A percentile compares a stretch with the other conserved stretches of the same genome.
Evolutionary conservation across 1,140 invertebrate genomes (phyloP).

Genomic region (Microplitis mediator): DNA sequence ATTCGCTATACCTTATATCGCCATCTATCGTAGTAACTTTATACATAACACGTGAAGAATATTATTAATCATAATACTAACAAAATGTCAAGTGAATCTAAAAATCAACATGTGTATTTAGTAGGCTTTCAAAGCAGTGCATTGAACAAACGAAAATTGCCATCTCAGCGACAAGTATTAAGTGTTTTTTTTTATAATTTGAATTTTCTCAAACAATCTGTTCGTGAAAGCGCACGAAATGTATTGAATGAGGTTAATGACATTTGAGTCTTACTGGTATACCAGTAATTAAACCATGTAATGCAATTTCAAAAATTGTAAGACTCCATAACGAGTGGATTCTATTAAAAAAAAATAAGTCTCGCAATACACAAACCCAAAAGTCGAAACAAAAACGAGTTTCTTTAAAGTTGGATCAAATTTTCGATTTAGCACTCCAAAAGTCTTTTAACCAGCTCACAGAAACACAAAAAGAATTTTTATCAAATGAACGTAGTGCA

Average conservation of each 20-base stretch:
- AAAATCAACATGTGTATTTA: too few relatives aligned
- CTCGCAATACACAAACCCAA: too few relatives aligned
- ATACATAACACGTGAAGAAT: too few relatives aligned
- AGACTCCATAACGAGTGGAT: too few relatives aligned
- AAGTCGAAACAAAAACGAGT: too few relatives aligned
- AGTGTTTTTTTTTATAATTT: constrained; percentile 12
- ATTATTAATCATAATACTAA: too few relatives aligned
- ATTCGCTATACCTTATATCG: too few relatives aligned
- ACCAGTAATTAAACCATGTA: constrained; percentile 12
- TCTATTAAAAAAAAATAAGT: too few relatives aligned
- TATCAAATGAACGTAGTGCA: not conserved
- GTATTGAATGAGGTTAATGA: constrained; percentile 12
- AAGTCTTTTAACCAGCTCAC: constrained; percentile 7
- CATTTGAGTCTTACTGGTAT: constrained; percentile 6
- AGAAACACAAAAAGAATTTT: constrained; percentile 15
- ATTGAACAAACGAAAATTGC: constrained; percentile 9
- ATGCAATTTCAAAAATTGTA: too few relatives aligned
- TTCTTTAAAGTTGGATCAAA: constrained; percentile 5
- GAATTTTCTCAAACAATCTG: constrained; percentile 1
- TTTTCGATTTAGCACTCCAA: constrained; percentile 8
- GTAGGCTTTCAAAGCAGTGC: not conserved
- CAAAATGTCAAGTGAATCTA: too few relatives aligned
- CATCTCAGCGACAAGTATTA: constrained; percentile 9
- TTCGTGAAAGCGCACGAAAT: constrained; percentile 9
- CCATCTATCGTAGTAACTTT: too few relatives aligned